Base-by-base conservation (phyloP, 2,888 invertebrate genomes). In the Agonum fuliginosum region DNA sequence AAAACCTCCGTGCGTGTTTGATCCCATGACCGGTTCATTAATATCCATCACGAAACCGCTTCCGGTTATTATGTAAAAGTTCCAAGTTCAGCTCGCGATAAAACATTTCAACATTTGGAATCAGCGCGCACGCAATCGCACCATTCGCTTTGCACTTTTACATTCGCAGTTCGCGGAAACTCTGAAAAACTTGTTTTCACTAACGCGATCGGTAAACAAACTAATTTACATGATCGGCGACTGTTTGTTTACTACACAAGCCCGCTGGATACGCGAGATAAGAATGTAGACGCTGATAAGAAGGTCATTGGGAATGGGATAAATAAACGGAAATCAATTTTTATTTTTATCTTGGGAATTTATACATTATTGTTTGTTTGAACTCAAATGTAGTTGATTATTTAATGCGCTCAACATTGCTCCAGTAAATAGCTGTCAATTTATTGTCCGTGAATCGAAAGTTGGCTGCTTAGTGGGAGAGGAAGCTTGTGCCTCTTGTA, bases 51-150 rank as follows among this genome's bases (percentile, higher is more conserved):
- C n/a, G 8, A 30, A 30, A 30, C 30, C 4, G 30, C n/a, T 6
- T 43, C 43, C 43, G 3, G 43, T 14, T 43, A 10, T 12, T 43
- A 43, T 43, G 12, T 43, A 43, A 43, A 43, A 14, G n/a, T 43
- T 14, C 3, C 43, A 43, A 43, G 43, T 43, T 43, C 43, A 43
- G n/a, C 43, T 43, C n/a, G 43, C n/a, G n/a, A 43, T 43, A 43
- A 43, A 43, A 14, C 14, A n/a, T 3, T 43, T 43, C n/a, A 43
- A 43, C 3, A 43, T 6, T 10, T 43, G n/a, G 5, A 30, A 5
- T 30, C 30, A 30, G 8, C 3, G 3, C n/a, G n/a, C 30, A 30
- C 30, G 30, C 30, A 8, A 30, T 5, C 8, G 8, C 30, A 30
- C 8, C 30, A 30, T 30, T 30, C 30, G 30, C 3, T 30, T 30